phyloP scores from a whole-genome alignment of 2,797 vertebrate genomes.

The Eremophila alpestris region DNA sequence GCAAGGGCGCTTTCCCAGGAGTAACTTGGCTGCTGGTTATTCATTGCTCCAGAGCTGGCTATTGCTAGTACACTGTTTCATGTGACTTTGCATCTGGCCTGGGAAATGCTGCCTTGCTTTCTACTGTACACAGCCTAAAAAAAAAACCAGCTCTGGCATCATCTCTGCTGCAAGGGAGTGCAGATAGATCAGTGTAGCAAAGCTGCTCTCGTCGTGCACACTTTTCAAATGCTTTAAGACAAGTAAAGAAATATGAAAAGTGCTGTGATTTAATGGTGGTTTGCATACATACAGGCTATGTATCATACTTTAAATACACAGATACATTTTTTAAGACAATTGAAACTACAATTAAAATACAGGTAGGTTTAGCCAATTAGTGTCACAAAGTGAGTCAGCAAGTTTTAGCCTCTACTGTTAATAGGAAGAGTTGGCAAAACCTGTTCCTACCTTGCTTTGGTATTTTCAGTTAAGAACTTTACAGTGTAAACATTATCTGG shows the following conservation, averaged over 20 bases:
- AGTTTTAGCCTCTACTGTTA: not conserved
- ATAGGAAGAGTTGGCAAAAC: constrained; percentile 5
- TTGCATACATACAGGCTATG: not conserved
- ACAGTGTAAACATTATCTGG: constrained; percentile 19
- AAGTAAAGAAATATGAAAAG: not conserved
- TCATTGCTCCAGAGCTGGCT: not conserved
- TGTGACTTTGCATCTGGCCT: constrained; percentile 34
- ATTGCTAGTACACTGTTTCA: not conserved
- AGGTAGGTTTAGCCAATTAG: not conserved
- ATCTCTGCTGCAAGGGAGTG: not conserved
- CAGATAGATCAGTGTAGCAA: not conserved
- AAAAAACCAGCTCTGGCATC: accelerated
- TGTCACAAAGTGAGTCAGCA: not conserved
- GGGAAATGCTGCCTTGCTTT: constrained; percentile 19
- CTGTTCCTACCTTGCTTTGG: constrained; percentile 12
- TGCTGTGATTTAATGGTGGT: not conserved
- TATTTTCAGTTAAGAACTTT: constrained; percentile 38
- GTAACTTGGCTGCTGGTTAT: constrained; percentile 13
- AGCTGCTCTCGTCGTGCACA: not conserved
- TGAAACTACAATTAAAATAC: not conserved
- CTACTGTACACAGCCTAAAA: not conserved
- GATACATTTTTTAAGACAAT: not conserved
- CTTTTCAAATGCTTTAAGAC: constrained; percentile 45
- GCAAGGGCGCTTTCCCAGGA: constrained; percentile 28
- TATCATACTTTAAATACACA: not conserved